A percentile compares a stretch with the other conserved stretches of the same genome.
phyloP scores from a whole-genome alignment of 1,140 invertebrate species.

The Drosophila watanabei region DNA sequence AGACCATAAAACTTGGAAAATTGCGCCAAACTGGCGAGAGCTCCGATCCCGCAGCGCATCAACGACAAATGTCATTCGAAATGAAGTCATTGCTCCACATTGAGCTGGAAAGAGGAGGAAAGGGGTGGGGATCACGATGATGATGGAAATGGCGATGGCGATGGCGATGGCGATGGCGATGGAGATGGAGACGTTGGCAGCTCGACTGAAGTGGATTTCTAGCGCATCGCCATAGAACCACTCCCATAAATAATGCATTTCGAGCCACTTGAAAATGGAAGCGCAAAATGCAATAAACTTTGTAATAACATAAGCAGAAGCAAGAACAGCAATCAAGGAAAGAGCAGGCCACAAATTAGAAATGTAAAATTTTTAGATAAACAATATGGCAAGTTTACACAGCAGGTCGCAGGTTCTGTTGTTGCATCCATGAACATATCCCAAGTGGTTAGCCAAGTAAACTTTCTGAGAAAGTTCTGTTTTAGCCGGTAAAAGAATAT shows the following conservation, averaged over 20 bases:
- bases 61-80: slow-evolving; percentile 76
- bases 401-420: slow-evolving; percentile 32
- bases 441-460: slow-evolving; percentile 2
- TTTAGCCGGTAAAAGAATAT: not conserved
- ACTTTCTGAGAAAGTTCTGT: not conserved
- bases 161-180: slow-evolving; percentile 3
- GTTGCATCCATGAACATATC: not conserved
- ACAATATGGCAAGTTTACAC: slow-evolving; percentile 29
- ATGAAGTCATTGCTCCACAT: slow-evolving; percentile 80
- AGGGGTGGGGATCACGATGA: slow-evolving; percentile 15
- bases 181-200: slow-evolving; percentile 29
- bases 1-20: slow-evolving; percentile 65
- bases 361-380: slow-evolving; percentile 43
- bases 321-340: slow-evolving; percentile 24
- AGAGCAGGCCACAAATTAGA: slow-evolving; percentile 46
- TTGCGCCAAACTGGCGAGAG: slow-evolving; percentile 40
- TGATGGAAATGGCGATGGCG: slow-evolving; percentile 33
- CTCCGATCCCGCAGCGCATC: slow-evolving; percentile 67
- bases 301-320: slow-evolving; percentile 22
- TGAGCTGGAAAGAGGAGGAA: not conserved
- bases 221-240: slow-evolving; percentile 65
- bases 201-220: slow-evolving; percentile 69
- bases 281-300: slow-evolving; percentile 72
- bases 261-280: slow-evolving; percentile 71
- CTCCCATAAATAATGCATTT: slow-evolving; percentile 76